Evolutionary conservation across 2,888 invertebrate species (phyloP).

Genomic region (Phrixothrix hirtus): DNA sequence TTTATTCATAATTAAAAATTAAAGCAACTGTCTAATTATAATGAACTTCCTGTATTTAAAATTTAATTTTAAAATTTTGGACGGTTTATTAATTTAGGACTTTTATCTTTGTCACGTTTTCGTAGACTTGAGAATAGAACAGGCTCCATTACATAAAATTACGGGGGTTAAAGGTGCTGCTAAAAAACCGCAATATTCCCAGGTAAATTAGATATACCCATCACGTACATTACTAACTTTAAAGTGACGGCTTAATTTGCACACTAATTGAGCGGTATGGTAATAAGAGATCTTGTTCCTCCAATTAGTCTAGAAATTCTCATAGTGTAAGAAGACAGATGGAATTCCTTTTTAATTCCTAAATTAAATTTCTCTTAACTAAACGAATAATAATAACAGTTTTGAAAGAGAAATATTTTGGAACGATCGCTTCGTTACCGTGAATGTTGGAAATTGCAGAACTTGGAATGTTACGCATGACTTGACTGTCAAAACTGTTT

Average conservation of each 20-base stretch:
- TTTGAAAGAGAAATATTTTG: conserved; percentile 17
- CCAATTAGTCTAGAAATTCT: conserved; percentile 6
- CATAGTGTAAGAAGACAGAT: too few relatives aligned
- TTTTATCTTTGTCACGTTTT: too few relatives aligned
- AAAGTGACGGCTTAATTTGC: conserved; percentile 28
- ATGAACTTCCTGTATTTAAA: too few relatives aligned
- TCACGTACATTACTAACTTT: conserved; percentile 27
- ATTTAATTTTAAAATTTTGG: too few relatives aligned
- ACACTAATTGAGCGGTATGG: conserved; percentile 19
- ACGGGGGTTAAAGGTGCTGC: conserved; percentile 9
- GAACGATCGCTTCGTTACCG: conserved; percentile 14
- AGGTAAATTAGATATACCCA: conserved; percentile 27
- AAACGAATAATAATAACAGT: conserved; percentile 14
- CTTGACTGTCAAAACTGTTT: too few relatives aligned
- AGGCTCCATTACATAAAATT: conserved; percentile 5
- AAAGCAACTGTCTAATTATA: too few relatives aligned
- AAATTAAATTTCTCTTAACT: too few relatives aligned
- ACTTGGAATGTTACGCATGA: too few relatives aligned
- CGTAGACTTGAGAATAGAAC: neutral
- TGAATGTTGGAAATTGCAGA: conserved; percentile 9
- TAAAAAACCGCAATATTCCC: conserved; percentile 14
- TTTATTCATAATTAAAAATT: too few relatives aligned
- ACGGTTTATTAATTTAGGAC: too few relatives aligned
- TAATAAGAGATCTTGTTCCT: conserved; percentile 15
- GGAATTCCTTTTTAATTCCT: too few relatives aligned